Percentiles rank a stretch among this genome's conserved stretches.
Conservation (phyloP, 2,113 vertebrate genomes). For the Crypturellus undulatus region DNA sequence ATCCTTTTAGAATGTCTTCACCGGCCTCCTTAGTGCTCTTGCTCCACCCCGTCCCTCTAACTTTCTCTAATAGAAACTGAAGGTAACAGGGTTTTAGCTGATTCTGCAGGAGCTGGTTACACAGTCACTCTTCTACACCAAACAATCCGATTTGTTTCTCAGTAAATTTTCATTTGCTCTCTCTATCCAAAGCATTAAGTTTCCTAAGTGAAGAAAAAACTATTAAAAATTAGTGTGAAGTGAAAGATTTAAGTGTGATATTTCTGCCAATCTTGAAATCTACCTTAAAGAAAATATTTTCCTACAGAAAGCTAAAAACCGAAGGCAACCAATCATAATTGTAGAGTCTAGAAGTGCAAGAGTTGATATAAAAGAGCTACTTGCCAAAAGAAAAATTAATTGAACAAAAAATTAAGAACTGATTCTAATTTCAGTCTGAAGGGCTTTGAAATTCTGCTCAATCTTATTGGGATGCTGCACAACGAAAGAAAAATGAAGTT, state of each 20-base stretch:
- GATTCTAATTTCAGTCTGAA: neutral
- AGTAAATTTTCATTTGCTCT: neutral
- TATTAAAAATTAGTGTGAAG: too few relatives aligned
- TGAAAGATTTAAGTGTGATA: neutral
- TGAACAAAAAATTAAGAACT: neutral
- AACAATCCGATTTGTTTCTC: neutral
- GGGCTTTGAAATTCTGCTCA: neutral
- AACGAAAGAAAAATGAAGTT: neutral
- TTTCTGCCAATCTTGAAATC: neutral
- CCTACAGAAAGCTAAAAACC: neutral
- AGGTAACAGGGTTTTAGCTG: neutral
- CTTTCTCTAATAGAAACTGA: neutral
- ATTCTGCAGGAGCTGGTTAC: neutral
- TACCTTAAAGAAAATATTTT: neutral
- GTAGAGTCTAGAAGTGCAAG: neutral
- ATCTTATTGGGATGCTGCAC: neutral
- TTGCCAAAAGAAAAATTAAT: neutral
- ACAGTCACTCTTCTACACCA: rapidly evolving
- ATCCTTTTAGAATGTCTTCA: neutral
- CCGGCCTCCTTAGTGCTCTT: neutral
- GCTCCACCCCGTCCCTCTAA: neutral
- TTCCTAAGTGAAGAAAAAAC: neutral
- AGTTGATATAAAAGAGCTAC: neutral
- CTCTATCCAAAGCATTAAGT: neutral
- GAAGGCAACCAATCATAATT: neutral